These are phyloP conservation scores for Oryzias sinensis DNA, from an alignment of 2,797 vertebrate genomes.

Conservation along the genomic window DNA sequence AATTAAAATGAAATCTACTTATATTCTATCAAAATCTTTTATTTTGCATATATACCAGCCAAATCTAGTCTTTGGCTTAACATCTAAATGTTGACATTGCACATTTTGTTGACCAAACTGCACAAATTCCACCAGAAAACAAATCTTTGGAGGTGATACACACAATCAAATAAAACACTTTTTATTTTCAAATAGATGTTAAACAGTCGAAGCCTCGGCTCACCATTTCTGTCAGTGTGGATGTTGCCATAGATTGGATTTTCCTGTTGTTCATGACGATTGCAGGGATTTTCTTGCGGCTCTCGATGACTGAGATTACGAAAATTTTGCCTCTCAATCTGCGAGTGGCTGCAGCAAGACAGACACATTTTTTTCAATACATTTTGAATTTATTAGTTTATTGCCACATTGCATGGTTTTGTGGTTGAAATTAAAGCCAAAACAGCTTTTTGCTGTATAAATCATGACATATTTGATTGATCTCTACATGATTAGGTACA, in stretches of 20 bases:
- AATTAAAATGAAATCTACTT: no score
- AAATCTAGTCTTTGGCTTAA: no score
- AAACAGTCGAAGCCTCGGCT: constrained; percentile 13
- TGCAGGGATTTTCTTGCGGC: constrained; percentile 59
- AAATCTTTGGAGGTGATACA: not conserved
- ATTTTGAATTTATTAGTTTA: not conserved
- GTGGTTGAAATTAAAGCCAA: not conserved
- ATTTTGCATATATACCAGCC: no score
- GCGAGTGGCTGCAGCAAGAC: constrained; percentile 35
- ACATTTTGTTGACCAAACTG: no score
- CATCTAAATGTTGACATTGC: no score
- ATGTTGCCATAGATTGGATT: constrained; percentile 83
- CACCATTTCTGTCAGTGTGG: constrained; percentile 60
- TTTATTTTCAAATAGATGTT: constrained; percentile 2
- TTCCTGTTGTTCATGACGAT: constrained; percentile 53
- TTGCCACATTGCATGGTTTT: constrained; percentile 2
- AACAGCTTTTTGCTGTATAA: not conserved
- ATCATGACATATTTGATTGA: not conserved
- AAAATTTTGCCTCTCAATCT: constrained; percentile 44
- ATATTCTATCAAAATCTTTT: no score
- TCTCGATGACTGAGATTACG: constrained; percentile 24
- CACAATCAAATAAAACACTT: not conserved
- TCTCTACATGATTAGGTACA: not conserved
- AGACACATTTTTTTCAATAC: constrained; percentile 2
- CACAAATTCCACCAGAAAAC: no score